Evolutionary conservation across 2,113 vertebrate species (phyloP), one percentile per base, ranked within the genome.

Genomic region (Junco hyemalis): DNA sequence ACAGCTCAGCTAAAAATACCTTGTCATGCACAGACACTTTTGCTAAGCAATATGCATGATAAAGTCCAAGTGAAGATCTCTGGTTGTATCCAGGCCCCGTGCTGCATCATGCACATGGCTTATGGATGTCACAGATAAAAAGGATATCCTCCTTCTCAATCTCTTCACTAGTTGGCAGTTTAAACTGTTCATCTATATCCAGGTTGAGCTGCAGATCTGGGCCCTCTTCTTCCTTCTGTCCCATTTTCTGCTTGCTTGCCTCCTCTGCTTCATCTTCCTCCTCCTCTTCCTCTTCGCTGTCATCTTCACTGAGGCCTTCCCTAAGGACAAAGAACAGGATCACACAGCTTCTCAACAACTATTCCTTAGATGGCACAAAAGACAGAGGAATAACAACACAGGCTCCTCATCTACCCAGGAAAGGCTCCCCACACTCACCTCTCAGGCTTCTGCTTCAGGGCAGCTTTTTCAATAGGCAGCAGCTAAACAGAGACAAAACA

Each of bases 391-490:
- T 0, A 80, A 25, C 9, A 51, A 42, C 10, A 7, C 19, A 35
- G 5, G 35, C 48, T 78, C 70, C 36, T 86, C 19, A 40, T 95
- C 64, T 71, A 91, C 15, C 57, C 53, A 47, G 28, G 8, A 64
- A 90, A 77, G 33, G 5, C 4, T n/a, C 51, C 74, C 24, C 9
- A 56, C 36, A 51, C 97, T 97, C 65, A 97, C 97, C 90, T 92
- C 8, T 88, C 92, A 57, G 97, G 86, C 70, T 98, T 98, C 94
- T 99, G 98, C 82, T 98, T 98, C 96, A 93, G 98, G 36, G 99
- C 98, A 66, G 98, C 99, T 95, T 97, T 98, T 86, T 99, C 99
- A 84, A 99, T 99, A 36, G 99, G 99, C 92, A 99, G 98, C 95
- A 99, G 97, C 99, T 99, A 83, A 69, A 96, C 0, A 89, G 26